A percentile compares a stretch with the other conserved stretches of the same genome.
Evolutionary conservation across 2,113 vertebrate species (phyloP).

Genomic region (Cercopithecus mona): DNA sequence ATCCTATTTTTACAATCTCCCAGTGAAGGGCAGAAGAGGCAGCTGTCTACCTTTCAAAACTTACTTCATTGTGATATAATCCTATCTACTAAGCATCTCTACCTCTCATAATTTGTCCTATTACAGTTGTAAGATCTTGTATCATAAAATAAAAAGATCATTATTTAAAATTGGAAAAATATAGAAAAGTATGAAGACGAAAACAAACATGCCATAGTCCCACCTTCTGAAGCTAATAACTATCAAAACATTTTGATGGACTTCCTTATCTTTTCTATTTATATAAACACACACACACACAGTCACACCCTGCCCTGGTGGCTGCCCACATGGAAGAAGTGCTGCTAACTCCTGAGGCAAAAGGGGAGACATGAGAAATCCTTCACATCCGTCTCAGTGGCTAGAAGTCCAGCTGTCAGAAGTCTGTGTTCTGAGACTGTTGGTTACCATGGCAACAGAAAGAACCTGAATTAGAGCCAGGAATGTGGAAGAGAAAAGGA

Average conservation of each 20-base stretch:
- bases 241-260: not conserved
- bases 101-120: not conserved
- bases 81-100: not conserved
- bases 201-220: not conserved
- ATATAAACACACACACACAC: not conserved
- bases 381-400: not conserved
- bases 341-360: not conserved
- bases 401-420: constrained; percentile 38
- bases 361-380: not conserved
- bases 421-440: constrained; percentile 46
- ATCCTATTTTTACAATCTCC: not conserved
- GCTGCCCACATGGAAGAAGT: not conserved
- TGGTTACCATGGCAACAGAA: constrained; percentile 46
- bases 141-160: not conserved
- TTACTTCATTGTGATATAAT: not conserved
- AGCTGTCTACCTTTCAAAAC: not conserved
- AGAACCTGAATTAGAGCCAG: not conserved
- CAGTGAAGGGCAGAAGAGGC: not conserved
- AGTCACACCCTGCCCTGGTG: no score
- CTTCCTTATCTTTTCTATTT: not conserved
- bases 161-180: not conserved
- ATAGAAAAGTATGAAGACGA: not conserved
- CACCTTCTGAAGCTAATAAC: not conserved
- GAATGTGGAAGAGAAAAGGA: no score
- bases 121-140: not conserved